phyloP scores from a whole-genome alignment of 2,888 invertebrate species.

The Chesias legatella region DNA sequence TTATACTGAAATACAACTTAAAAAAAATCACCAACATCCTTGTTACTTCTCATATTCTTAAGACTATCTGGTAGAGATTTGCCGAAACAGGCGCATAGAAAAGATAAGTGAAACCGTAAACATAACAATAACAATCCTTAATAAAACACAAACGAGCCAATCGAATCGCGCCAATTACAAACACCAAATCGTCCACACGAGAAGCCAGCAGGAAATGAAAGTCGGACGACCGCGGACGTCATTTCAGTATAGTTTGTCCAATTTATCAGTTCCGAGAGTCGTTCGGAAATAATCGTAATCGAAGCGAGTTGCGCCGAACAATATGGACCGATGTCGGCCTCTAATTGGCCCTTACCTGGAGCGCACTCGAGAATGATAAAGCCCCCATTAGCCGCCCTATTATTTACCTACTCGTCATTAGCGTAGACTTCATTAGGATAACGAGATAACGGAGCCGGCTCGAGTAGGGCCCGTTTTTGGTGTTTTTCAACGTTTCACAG shows the following conservation, averaged over 20 bases:
- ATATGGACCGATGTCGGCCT: slow-evolving; percentile 78
- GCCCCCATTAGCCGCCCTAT: slow-evolving; percentile 81
- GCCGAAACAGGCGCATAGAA: too few species aligned
- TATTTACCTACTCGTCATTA: slow-evolving; percentile 81
- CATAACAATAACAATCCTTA: too few species aligned
- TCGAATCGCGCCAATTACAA: slow-evolving; percentile 9
- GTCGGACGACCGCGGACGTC: slow-evolving; percentile 68
- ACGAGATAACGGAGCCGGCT: slow-evolving; percentile 77
- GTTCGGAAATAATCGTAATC: slow-evolving; percentile 79
- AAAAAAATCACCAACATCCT: too few species aligned
- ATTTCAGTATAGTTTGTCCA: slow-evolving; percentile 77
- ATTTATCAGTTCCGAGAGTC: slow-evolving; percentile 75
- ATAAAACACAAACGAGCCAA: neutral
- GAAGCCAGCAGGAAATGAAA: slow-evolving; percentile 68
- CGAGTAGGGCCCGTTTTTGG: slow-evolving; percentile 65
- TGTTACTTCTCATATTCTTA: too few species aligned
- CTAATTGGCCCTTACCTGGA: slow-evolving; percentile 81
- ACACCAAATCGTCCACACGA: slow-evolving; percentile 39
- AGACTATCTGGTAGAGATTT: too few species aligned
- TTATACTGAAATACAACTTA: too few species aligned
- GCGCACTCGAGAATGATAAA: slow-evolving; percentile 81
- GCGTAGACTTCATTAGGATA: slow-evolving; percentile 81
- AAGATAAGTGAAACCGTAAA: too few species aligned
- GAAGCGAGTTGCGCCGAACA: slow-evolving; percentile 76
- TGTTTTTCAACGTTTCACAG: slow-evolving; percentile 62